A percentile compares a stretch with the other conserved stretches of the same genome.
Conservation (phyloP, 2,113 vertebrate species). For the Cheirogaleus medius region DNA sequence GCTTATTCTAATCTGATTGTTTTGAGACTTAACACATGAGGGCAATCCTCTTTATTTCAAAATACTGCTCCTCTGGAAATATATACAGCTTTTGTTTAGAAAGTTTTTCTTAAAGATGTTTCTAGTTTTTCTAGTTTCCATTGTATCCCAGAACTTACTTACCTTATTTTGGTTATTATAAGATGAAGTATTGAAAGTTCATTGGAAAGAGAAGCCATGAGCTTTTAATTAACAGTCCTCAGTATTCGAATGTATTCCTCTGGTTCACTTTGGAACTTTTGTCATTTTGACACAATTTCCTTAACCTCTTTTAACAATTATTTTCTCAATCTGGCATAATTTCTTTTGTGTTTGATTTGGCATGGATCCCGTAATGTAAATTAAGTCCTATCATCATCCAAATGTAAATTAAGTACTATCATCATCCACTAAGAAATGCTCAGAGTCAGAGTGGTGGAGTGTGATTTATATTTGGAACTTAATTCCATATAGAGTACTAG, state of each 20-base stretch:
- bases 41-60: neutral
- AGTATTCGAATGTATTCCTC: neutral
- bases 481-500: neutral
- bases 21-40: neutral
- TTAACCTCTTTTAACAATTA: constrained; percentile 5
- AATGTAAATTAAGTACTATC: neutral
- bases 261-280: neutral
- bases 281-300: constrained; percentile 10
- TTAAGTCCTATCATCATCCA: neutral
- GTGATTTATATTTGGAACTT: neutral
- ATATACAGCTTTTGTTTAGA: neutral
- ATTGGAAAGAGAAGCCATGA: neutral
- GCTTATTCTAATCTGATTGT: neutral
- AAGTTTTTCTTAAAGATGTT: neutral
- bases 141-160: neutral
- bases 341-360: constrained; percentile 27
- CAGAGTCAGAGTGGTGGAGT: neutral
- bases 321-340: neutral
- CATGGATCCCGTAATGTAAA: constrained; percentile 10
- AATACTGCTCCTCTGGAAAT: neutral
- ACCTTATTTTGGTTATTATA: neutral
- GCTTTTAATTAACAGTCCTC: neutral
- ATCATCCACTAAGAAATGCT: neutral
- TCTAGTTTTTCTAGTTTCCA: neutral
- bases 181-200: neutral